These are phyloP conservation scores for Neogale vison DNA, from an alignment of 2,113 vertebrate genomes.

Conservation along the genomic window DNA sequence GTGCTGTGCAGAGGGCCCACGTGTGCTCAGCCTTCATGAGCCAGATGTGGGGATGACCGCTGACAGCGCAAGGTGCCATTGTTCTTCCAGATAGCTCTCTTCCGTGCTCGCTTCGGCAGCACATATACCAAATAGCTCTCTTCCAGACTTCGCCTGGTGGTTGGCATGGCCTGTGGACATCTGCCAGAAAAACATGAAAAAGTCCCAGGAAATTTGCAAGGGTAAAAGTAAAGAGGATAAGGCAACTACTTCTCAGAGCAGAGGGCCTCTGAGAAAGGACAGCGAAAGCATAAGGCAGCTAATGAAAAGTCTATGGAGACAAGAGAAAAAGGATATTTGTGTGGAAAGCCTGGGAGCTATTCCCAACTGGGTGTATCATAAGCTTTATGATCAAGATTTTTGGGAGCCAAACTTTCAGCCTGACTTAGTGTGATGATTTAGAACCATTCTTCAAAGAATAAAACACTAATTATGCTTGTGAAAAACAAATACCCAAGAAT, in stretches of 20 bases:
- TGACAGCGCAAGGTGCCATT: background rate
- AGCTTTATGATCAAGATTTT: slow-evolving; percentile 62
- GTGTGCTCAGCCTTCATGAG: background rate
- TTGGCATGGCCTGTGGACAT: background rate
- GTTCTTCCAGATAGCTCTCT: background rate
- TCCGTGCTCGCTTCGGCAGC: background rate
- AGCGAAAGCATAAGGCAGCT: slow-evolving; percentile 84
- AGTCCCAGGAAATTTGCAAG: background rate
- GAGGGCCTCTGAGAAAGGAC: slow-evolving; percentile 83
- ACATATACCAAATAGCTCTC: background rate
- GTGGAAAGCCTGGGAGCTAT: slow-evolving; percentile 53
- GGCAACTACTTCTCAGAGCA: background rate
- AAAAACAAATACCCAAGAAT: background rate
- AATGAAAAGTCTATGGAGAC: slow-evolving; percentile 79
- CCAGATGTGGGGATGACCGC: background rate
- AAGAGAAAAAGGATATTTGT: background rate
- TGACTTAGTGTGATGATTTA: slow-evolving; percentile 36
- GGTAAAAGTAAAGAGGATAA: background rate
- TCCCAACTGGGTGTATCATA: background rate
- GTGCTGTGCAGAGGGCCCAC: background rate
- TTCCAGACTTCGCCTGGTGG: background rate
- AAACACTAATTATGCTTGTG: slow-evolving; percentile 56
- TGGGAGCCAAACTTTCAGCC: slow-evolving; percentile 35
- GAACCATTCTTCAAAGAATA: slow-evolving; percentile 64
- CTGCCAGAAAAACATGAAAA: background rate